A percentile compares a stretch with the other conserved stretches of the same genome.
Conservation (phyloP, 2,888 invertebrate genomes). For the Archaeoteleia sp. region DNA sequence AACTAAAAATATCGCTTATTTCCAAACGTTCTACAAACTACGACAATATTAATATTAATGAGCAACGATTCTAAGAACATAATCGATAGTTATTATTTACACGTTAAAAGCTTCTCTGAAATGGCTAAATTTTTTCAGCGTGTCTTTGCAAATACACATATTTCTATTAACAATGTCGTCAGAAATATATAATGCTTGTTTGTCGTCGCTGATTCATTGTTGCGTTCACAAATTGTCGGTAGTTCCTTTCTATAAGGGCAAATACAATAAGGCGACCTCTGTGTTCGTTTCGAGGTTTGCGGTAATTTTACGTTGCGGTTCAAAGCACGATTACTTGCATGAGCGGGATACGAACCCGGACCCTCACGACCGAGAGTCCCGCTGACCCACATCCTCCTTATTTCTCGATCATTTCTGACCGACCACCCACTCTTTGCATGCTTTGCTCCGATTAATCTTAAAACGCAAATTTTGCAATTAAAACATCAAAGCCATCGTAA, state of each 20-base stretch:
- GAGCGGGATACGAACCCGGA: constrained; percentile 64
- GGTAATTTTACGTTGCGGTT: constrained; percentile 38
- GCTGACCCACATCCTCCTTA: constrained; percentile 64
- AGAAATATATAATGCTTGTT: too few relatives aligned
- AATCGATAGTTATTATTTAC: too few relatives aligned
- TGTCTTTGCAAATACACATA: too few relatives aligned
- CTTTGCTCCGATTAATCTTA: constrained; percentile 15
- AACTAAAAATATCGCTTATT: too few relatives aligned
- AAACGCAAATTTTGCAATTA: constrained; percentile 1
- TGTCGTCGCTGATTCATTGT: neutral
- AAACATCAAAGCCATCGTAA: neutral
- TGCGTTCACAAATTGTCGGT: neutral
- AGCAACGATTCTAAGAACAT: too few relatives aligned
- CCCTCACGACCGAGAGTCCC: constrained; percentile 65
- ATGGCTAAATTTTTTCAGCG: too few relatives aligned
- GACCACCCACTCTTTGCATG: constrained; percentile 28
- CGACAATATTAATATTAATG: too few relatives aligned
- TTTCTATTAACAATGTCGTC: too few relatives aligned
- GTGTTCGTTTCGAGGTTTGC: constrained; percentile 34
- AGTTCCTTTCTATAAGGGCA: neutral
- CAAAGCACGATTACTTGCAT: constrained; percentile 32
- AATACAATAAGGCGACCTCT: constrained; percentile 24
- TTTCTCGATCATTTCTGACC: constrained; percentile 32
- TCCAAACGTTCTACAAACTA: too few relatives aligned
- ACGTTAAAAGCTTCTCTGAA: too few relatives aligned